phyloP scores from a whole-genome alignment of 2,888 invertebrate species.

The Zygothrica quintamaculata region DNA sequence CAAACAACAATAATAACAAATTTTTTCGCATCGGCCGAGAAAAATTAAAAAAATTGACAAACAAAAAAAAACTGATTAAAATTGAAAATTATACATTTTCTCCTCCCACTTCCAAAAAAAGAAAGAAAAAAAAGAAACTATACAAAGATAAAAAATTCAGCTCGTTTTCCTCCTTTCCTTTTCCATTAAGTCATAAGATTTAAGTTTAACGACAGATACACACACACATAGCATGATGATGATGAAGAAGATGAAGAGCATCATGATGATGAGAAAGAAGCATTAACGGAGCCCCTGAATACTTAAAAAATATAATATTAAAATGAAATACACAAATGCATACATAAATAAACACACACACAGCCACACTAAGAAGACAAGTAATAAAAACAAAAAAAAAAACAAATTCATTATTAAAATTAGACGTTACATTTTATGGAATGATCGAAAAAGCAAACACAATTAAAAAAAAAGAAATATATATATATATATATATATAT shows the following conservation, averaged over 20 bases:
- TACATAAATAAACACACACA: conserved; percentile 34
- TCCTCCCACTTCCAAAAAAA: too few species aligned
- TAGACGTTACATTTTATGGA: conserved; percentile 82
- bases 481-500: conserved; percentile 74
- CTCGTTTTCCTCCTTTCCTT: conserved; percentile 59
- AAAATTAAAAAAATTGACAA: conserved; percentile 67
- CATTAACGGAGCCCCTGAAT: conserved; percentile 40
- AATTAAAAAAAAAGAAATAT: conserved; percentile 68
- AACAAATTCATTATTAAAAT: conserved; percentile 73
- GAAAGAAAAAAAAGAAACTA: too few species aligned
- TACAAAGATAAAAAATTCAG: conserved; percentile 50
- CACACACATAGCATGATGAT: conserved; percentile 22
- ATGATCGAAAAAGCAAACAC: conserved; percentile 72
- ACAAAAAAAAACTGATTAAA: too few species aligned
- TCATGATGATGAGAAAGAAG: conserved; percentile 31
- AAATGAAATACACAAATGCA: conserved; percentile 8
- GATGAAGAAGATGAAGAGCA: conserved; percentile 9
- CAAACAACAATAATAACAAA: conserved; percentile 42
- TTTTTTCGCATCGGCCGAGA: conserved; percentile 52
- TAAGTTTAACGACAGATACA: conserved; percentile 67
- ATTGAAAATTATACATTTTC: conserved; percentile 64
- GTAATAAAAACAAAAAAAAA: too few species aligned
- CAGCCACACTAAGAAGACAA: conserved; percentile 42
- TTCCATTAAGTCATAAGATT: conserved; percentile 75
- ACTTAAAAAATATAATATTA: conserved; percentile 59